Evolutionary conservation across 1,140 invertebrate species (phyloP).

Genomic region (Galleria mellonella): DNA sequence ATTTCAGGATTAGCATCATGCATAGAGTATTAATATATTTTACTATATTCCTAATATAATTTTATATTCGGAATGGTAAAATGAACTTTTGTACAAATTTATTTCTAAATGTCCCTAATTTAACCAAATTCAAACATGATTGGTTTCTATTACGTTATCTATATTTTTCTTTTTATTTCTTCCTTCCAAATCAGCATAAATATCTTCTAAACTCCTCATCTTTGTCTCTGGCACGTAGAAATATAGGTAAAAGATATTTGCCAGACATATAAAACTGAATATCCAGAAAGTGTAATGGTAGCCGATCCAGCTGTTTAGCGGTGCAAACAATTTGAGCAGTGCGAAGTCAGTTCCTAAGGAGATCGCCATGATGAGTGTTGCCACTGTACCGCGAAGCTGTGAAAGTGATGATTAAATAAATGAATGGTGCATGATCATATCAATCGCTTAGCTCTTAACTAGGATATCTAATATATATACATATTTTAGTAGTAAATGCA

Average conservation of each 20-base stretch:
- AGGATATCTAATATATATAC: no score
- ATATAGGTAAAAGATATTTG: constrained; percentile 78
- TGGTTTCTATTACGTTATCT: constrained; percentile 24
- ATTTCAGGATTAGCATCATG: no score
- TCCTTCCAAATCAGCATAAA: constrained; percentile 65
- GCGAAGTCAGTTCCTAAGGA: constrained; percentile 61
- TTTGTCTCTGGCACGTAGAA: constrained; percentile 84
- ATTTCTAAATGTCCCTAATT: no score
- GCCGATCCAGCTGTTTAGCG: constrained; percentile 73
- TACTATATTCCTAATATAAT: no score
- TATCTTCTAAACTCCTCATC: constrained; percentile 83
- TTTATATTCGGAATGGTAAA: no score
- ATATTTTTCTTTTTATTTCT: constrained; percentile 30
- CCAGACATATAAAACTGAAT: constrained; percentile 77
- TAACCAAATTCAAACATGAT: constrained; percentile 42
- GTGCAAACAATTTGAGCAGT: constrained; percentile 52
- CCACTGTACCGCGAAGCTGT: constrained; percentile 60
- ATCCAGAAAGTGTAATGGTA: constrained; percentile 80
- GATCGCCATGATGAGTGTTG: constrained; percentile 60
- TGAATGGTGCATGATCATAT: no score
- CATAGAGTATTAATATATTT: no score
- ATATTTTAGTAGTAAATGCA: no score
- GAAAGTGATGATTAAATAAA: constrained; percentile 1
- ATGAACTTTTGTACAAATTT: no score
- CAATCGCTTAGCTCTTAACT: no score